These are phyloP conservation scores for Terebella lapidaria DNA, from an alignment of 2,888 invertebrate species.

Conservation along the genomic window DNA sequence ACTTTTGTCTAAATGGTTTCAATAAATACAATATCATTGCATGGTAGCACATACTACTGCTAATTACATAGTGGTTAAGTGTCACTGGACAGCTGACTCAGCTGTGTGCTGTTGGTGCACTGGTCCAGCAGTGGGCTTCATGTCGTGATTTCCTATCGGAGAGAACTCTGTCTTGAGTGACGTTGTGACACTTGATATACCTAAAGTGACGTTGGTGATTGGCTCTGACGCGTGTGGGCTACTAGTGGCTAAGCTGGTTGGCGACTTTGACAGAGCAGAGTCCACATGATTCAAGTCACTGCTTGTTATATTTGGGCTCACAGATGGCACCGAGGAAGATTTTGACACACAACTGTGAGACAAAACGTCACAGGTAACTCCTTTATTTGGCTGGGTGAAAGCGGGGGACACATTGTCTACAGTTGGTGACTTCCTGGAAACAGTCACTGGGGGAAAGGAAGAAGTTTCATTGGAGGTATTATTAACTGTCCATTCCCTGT, in stretches of 20 bases:
- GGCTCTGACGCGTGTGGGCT: too few species aligned
- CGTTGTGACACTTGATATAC: not conserved
- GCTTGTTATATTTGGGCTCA: too few species aligned
- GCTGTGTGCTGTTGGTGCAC: not conserved
- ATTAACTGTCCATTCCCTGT: not conserved
- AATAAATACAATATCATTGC: too few species aligned
- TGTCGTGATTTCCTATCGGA: not conserved
- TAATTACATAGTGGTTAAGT: too few species aligned
- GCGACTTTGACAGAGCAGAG: too few species aligned
- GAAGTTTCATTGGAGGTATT: not conserved
- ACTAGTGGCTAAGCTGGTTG: too few species aligned
- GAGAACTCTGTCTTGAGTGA: not conserved
- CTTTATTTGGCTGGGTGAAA: too few species aligned
- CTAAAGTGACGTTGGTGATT: not conserved
- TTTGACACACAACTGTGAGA: not conserved
- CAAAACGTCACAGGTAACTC: not conserved
- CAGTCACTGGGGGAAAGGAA: not conserved
- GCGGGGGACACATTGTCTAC: too few species aligned
- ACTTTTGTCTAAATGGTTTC: too few species aligned
- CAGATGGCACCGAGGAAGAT: too few species aligned
- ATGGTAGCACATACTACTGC: too few species aligned
- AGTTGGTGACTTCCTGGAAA: not conserved
- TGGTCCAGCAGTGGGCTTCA: not conserved
- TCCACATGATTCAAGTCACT: too few species aligned
- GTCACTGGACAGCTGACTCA: not conserved